These are phyloP conservation scores for Aphaenogaster floridana DNA, from an alignment of 1,140 invertebrate species.

Conservation along the genomic window DNA sequence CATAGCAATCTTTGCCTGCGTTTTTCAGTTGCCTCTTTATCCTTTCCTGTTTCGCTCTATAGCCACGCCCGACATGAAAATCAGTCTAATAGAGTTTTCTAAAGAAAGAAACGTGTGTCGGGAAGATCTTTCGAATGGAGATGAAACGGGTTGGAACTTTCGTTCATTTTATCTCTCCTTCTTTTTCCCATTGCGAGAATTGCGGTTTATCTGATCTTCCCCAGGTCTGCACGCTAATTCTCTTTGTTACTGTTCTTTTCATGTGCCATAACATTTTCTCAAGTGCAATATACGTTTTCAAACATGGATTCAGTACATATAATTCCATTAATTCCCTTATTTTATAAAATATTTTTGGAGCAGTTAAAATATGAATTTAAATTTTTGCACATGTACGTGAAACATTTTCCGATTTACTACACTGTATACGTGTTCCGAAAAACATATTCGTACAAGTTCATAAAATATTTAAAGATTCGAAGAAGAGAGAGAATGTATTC, in stretches of 20 bases:
- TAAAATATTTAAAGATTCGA: slow-evolving; percentile 39
- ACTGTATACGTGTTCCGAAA: neutral
- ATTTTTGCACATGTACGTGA: neutral
- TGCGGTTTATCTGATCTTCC: slow-evolving; percentile 13
- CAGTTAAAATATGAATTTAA: neutral
- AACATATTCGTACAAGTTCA: neutral
- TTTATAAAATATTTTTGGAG: neutral
- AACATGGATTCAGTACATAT: neutral
- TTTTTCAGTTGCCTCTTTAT: neutral
- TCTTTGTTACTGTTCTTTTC: neutral
- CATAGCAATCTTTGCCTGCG: slow-evolving; percentile 24
- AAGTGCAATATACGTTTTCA: neutral
- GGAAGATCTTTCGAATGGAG: slow-evolving; percentile 24
- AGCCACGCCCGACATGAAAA: slow-evolving; percentile 1
- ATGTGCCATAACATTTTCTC: slow-evolving; percentile 2
- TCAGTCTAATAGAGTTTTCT: slow-evolving; percentile 32
- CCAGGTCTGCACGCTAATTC: neutral
- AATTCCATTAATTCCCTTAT: neutral
- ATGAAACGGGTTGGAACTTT: slow-evolving; percentile 44
- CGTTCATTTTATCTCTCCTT: slow-evolving; percentile 41
- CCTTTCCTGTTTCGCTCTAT: neutral
- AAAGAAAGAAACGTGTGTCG: slow-evolving; percentile 32
- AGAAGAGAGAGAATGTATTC: slow-evolving; percentile 19
- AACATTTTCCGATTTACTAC: slow-evolving; percentile 29
- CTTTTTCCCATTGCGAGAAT: slow-evolving; percentile 4